These are phyloP conservation scores for Platysteira castanea DNA, from an alignment of 2,113 vertebrate genomes.

Conservation along the genomic window DNA sequence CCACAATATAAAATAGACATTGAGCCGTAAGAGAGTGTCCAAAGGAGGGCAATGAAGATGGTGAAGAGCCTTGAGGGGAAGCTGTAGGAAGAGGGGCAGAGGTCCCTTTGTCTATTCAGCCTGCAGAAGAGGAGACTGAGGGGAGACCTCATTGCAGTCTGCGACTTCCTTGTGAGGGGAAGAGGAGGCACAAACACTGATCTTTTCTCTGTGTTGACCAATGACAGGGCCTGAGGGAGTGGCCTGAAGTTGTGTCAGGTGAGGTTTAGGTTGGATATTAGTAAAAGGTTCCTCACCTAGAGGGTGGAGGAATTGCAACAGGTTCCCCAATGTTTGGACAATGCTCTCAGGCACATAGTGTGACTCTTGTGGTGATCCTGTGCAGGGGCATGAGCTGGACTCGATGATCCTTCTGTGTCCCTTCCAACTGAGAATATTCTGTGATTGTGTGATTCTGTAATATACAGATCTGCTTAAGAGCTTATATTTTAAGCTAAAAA, in stretches of 20 bases:
- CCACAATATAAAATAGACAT: not conserved
- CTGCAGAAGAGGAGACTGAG: not conserved
- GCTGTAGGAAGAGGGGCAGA: rapidly evolving
- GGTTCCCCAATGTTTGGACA: not conserved
- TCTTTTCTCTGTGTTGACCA: not conserved
- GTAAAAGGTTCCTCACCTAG: not conserved
- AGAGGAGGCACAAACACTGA: not conserved
- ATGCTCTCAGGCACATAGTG: not conserved
- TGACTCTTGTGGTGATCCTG: not conserved
- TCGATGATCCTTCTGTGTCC: not conserved
- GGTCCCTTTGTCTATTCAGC: not conserved
- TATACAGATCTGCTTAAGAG: not conserved
- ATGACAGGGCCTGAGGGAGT: not conserved
- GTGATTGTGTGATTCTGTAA: not conserved
- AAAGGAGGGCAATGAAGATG: not conserved
- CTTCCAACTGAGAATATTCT: not conserved
- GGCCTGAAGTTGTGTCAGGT: not conserved
- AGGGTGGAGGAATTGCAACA: not conserved
- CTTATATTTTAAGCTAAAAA: not conserved
- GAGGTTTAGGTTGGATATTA: not conserved
- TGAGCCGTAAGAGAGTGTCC: too few species aligned
- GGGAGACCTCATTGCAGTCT: not conserved
- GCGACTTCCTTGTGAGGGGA: not conserved
- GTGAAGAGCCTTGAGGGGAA: not conserved
- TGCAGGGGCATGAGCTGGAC: too few species aligned